A percentile compares a stretch with the other conserved stretches of the same genome.
Conservation (phyloP, 2,113 vertebrate genomes). For the Desmodus rotundus region DNA sequence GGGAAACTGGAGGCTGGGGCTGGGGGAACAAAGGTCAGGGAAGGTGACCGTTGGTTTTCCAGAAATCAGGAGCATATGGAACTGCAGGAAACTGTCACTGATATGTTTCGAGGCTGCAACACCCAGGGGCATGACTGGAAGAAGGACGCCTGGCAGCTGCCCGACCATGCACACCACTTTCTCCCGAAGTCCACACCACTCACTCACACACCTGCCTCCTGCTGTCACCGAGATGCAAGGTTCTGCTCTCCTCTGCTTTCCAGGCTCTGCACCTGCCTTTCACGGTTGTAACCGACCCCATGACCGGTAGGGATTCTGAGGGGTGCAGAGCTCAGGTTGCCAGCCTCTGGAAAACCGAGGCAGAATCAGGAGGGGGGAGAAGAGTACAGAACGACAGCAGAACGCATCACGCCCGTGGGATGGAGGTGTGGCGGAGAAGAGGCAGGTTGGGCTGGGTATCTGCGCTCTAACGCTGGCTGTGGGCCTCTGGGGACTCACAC, state of each 20-base stretch:
- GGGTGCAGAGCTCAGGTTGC: not conserved
- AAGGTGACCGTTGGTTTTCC: not conserved
- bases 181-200: not conserved
- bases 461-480: not conserved
- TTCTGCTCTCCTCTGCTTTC: not conserved
- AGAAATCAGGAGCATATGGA: not conserved
- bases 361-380: rapidly evolving
- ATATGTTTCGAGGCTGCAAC: not conserved
- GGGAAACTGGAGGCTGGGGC: not conserved
- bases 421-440: not conserved
- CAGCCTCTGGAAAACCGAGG: not conserved
- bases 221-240: too few species aligned
- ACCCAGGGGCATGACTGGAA: rapidly evolving
- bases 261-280: not conserved
- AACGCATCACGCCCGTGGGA: rapidly evolving
- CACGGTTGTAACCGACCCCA: not conserved
- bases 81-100: not conserved
- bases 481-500: not conserved
- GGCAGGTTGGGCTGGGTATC: not conserved
- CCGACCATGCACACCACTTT: rapidly evolving
- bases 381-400: not conserved
- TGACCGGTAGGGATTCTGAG: not conserved
- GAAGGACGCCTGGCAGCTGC: not conserved
- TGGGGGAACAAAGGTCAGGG: not conserved
- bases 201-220: not conserved